Evolutionary conservation across 2,113 vertebrate species (phyloP).

Genomic region (Burhinus bistriatus): DNA sequence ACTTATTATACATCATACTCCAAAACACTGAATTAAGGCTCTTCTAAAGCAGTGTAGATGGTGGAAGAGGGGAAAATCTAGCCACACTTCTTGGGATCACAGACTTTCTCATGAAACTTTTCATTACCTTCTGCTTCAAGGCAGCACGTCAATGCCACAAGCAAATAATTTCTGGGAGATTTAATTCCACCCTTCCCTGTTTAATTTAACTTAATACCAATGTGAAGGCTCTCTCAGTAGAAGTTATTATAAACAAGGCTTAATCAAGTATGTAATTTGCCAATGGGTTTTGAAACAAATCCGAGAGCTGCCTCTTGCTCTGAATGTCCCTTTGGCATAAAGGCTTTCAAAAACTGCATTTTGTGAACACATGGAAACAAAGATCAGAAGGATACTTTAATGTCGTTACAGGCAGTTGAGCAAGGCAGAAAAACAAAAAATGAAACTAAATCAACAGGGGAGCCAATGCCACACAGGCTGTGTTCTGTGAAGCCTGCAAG

Average conservation of each 20-base stretch:
- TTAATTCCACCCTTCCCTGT: neutral
- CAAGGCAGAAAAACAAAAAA: slow-evolving; percentile 71
- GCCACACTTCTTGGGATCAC: neutral
- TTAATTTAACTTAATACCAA: neutral
- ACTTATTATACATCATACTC: neutral
- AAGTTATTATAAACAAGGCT: neutral
- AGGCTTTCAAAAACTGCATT: slow-evolving; percentile 27
- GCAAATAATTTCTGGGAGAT: neutral
- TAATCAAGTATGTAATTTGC: neutral
- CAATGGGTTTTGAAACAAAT: slow-evolving; percentile 31
- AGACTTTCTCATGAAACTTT: neutral
- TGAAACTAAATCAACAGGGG: slow-evolving; percentile 70
- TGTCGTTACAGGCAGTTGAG: slow-evolving; percentile 63
- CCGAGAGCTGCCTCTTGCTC: neutral
- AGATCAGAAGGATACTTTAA: slow-evolving; percentile 68
- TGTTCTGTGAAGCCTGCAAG: neutral
- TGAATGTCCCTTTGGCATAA: slow-evolving; percentile 21
- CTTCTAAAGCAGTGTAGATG: neutral
- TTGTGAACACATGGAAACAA: slow-evolving; percentile 52
- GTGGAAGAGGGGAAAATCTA: neutral
- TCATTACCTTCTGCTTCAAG: neutral
- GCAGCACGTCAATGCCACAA: neutral
- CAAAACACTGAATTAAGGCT: neutral
- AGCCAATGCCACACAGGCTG: slow-evolving; percentile 48
- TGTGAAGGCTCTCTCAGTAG: neutral